Percentiles rank a stretch among this genome's conserved stretches.
Conservation (phyloP, 2,797 vertebrate species). For the Borostomias antarcticus region DNA sequence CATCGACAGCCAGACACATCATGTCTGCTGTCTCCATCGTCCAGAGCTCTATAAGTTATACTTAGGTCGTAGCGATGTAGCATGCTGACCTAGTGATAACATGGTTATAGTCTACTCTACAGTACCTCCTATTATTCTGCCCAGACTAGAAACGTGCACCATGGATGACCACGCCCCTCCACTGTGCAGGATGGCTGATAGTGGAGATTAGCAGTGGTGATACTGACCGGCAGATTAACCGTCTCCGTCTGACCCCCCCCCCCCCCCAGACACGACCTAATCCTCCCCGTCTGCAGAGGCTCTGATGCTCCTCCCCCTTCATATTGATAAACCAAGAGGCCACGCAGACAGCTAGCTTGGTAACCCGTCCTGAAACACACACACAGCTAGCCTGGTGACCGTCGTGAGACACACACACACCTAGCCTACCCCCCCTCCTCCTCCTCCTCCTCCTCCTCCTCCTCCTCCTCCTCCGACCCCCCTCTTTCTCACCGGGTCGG, state of each 20-base stretch:
- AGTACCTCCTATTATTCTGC: not conserved
- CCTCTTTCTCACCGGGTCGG: conserved; percentile 90
- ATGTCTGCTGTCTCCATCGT: too few species aligned
- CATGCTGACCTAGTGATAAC: not conserved
- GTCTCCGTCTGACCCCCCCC: not conserved
- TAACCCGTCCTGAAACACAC: too few species aligned
- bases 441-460: not conserved
- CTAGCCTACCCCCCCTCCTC: too few species aligned
- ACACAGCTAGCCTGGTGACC: too few species aligned
- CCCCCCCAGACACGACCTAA: too few species aligned
- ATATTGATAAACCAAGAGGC: too few species aligned
- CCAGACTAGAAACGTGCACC: not conserved
- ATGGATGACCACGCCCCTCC: not conserved
- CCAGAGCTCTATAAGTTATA: not conserved
- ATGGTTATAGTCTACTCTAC: not conserved
- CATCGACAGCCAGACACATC: too few species aligned
- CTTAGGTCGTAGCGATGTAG: not conserved
- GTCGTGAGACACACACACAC: too few species aligned
- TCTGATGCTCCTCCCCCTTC: too few species aligned
- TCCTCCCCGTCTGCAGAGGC: too few species aligned
- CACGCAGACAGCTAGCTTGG: too few species aligned
- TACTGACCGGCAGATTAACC: conserved; percentile 5
- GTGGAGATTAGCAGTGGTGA: not conserved
- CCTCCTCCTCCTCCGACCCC: conserved; percentile 57
- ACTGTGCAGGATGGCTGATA: not conserved